Evolutionary conservation across 2,888 invertebrate species (phyloP).

Genomic region (Automeris io): DNA sequence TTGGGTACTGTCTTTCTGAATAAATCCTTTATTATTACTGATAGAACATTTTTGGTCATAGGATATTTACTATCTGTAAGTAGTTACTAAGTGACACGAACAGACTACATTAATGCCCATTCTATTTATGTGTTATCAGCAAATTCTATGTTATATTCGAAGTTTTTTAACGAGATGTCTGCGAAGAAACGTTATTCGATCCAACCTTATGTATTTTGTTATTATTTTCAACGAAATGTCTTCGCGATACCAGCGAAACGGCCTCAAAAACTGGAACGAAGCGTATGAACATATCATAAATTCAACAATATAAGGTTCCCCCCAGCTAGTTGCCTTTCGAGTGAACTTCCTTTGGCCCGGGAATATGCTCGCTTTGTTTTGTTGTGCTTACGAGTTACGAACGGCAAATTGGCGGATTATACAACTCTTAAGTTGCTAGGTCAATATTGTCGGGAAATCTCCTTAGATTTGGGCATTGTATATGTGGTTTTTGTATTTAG

Average conservation of each 20-base stretch:
- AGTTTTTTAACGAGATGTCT: too few species aligned
- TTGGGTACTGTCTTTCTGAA: too few species aligned
- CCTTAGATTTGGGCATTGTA: constrained; percentile 43
- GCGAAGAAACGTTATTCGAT: too few species aligned
- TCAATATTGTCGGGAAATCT: constrained; percentile 58
- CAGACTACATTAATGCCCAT: too few species aligned
- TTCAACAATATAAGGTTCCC: constrained; percentile 67
- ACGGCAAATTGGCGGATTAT: constrained; percentile 71
- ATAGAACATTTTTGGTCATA: too few species aligned
- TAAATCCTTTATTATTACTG: too few species aligned
- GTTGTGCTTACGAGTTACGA: constrained; percentile 71
- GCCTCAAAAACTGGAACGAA: constrained; percentile 54
- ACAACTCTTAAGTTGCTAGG: constrained; percentile 67
- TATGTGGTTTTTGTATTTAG: constrained; percentile 44
- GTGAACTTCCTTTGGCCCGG: constrained; percentile 66
- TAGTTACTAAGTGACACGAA: too few species aligned
- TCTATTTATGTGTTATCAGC: too few species aligned
- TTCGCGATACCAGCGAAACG: constrained; percentile 50
- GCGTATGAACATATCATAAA: constrained; percentile 62
- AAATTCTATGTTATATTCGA: too few species aligned
- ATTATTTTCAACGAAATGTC: constrained; percentile 57
- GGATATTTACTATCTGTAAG: too few species aligned
- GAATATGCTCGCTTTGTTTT: constrained; percentile 71
- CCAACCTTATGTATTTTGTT: constrained; percentile 28
- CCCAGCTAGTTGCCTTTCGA: constrained; percentile 68